Conservation (phyloP, 1,140 invertebrate species). For the Nephila pilipes region DNA sequence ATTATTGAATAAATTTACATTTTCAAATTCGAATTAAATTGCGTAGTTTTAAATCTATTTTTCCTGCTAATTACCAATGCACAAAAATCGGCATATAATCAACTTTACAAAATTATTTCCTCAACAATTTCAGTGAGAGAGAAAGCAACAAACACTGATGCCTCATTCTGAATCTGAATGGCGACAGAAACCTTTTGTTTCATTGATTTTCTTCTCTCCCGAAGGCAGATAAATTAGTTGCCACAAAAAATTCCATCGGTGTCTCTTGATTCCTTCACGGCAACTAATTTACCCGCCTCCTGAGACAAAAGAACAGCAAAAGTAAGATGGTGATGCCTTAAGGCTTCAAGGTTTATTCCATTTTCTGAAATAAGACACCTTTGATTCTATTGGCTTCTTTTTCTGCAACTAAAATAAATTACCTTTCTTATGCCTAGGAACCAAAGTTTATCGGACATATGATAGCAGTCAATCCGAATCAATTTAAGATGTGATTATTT, state of each 20-base stretch:
- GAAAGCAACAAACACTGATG: background rate
- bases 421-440: background rate
- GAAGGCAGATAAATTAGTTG: background rate
- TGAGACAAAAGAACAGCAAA: background rate
- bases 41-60: too few species aligned
- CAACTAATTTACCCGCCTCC: conserved; percentile 15
- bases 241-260: background rate
- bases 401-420: background rate
- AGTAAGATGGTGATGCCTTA: background rate
- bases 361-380: background rate
- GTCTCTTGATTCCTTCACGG: background rate
- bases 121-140: too few species aligned
- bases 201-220: background rate
- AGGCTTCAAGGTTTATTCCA: background rate
- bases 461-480: background rate
- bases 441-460: background rate
- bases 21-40: too few species aligned
- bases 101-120: too few species aligned
- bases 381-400: background rate
- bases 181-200: background rate
- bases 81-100: too few species aligned
- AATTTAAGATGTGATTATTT: conserved; percentile 19
- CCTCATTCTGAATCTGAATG: background rate
- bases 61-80: too few species aligned
- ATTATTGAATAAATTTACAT: too few species aligned